phyloP scores from a whole-genome alignment of 1,140 invertebrate species.

The Bombus sibiricus region DNA sequence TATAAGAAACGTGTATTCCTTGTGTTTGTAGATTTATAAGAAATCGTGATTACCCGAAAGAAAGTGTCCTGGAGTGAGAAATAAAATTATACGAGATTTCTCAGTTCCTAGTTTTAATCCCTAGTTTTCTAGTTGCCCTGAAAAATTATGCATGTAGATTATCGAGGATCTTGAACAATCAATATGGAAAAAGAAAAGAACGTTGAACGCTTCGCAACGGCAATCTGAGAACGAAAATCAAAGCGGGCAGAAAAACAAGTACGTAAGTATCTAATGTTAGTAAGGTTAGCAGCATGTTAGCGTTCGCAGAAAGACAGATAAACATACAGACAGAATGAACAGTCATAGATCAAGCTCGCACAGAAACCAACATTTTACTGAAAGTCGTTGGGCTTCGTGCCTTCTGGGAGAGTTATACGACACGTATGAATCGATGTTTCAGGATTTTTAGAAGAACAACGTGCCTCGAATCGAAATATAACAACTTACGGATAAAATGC shows the following conservation, averaged over 20 bases:
- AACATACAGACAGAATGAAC: conserved; percentile 71
- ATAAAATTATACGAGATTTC: not conserved
- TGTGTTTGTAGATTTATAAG: not conserved
- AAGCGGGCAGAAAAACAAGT: conserved; percentile 42
- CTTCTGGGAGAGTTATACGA: conserved; percentile 9
- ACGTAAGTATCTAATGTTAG: conserved; percentile 31
- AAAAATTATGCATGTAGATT: not conserved
- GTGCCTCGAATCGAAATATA: conserved; percentile 9
- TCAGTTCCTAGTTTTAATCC: not conserved
- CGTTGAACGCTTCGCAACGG: conserved; percentile 27
- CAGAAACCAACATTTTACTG: conserved; percentile 63
- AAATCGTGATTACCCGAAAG: not conserved
- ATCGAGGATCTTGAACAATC: not conserved
- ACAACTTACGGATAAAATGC: too few relatives aligned
- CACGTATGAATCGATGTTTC: conserved; percentile 30
- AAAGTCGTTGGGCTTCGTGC: conserved; percentile 31
- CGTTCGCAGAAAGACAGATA: conserved; percentile 72
- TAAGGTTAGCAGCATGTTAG: conserved; percentile 73
- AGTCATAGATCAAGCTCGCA: conserved; percentile 70
- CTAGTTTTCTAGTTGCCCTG: not conserved
- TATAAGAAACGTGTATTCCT: not conserved
- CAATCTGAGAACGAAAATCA: conserved; percentile 39
- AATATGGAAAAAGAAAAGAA: not conserved
- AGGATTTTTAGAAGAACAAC: conserved; percentile 26
- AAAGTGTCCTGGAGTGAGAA: conserved; percentile 11